Evolutionary conservation across 2,113 vertebrate genomes (phyloP), one percentile per base, ranked within the genome.

Genomic region (Cichladusa arquata): DNA sequence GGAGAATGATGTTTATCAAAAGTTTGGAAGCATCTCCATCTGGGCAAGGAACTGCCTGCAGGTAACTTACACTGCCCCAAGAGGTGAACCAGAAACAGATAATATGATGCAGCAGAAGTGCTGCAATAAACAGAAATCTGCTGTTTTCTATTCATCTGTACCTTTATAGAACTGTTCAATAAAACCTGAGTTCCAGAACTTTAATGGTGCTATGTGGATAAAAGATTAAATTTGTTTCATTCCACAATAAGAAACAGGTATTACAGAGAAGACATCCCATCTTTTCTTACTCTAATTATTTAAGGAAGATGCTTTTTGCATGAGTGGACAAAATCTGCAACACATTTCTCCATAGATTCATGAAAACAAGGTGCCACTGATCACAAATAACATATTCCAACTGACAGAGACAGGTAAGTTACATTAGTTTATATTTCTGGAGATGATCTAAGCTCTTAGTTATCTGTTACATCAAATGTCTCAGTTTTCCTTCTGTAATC

Each of bases 381-480:
- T 87, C 62, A 48, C 81, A 80, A 85, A 60, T 16, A 89, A 70
- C 78, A n/a, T 93, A 90, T 90, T 91, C 94, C 85, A 94, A 92
- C 92, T 90, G 92, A 77, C 84, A 93, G 71, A 91, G 80, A 85
- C 67, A 87, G 80, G 94, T 82, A 73, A 66, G 67, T 70, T 94
- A 88, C 90, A 94, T 96, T 94, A 83, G 71, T 84, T 96, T 92
- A 76, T 95, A 95, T 90, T 97, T 95, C 87, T 87, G 64, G 92
- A 88, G 86, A 96, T 97, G 96, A 96, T 97, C 96, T 96, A 97
- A 96, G 85, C 86, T 82, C 73, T 94, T 73, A 96, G 91, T 96
- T 96, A 94, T 96, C 96, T 96, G 61, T 81, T 96, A 90, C 86
- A 95, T 94, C 96, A 96, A 95, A 97, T 92, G 91, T 95, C 95